Base-by-base conservation (phyloP, 1,140 invertebrate genomes). In the Cherax destructor region DNA sequence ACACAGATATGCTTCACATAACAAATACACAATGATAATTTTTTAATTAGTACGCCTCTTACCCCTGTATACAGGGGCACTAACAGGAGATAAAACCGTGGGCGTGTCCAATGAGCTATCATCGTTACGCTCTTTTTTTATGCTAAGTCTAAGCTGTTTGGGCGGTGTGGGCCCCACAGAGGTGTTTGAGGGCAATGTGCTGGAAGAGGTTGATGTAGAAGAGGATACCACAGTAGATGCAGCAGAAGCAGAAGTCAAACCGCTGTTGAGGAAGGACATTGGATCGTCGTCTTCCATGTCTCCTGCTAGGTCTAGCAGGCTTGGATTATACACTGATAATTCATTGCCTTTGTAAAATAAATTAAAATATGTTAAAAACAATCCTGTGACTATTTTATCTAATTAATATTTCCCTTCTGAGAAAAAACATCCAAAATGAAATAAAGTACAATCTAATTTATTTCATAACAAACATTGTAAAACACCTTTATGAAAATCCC, bases 331-430 rank as follows among this genome's bases (percentile, higher is more conserved):
- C 3, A 91, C 16, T 18, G 89, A 91, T 21, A 91, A 47, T 76
- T 91, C 89, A 80, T 86, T 91, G n/a, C 89, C 89, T 91, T 52
- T n/a, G 69, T 61, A 88, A 77, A 79, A 61, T 86, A 65, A 65
- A 65, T 65, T 13, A 16, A 59, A 21, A 65, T 21, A 56, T 56
- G 52, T 9, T 56, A 56, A 10, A 56, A 56, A 56, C 11, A 56
- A 56, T 10, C 9, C 52, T 56, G 52, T 41, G 52, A 56, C 13
- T 56, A 56, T 5, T 56, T 56, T 56, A 56, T 56, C 13, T 56
- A 10, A 56, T 13, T 13, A 65, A 59, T 16, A 3, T 65, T 65
- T 18, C 61, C 18, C 61, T 65, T 18, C 52, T 56, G 9, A 56
- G 52, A 56, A 10, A 56, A 9, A 10, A 56, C 52, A 56, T 41